Evolutionary conservation across 2,113 vertebrate genomes (phyloP).

Genomic region (Perca fluviatilis): DNA sequence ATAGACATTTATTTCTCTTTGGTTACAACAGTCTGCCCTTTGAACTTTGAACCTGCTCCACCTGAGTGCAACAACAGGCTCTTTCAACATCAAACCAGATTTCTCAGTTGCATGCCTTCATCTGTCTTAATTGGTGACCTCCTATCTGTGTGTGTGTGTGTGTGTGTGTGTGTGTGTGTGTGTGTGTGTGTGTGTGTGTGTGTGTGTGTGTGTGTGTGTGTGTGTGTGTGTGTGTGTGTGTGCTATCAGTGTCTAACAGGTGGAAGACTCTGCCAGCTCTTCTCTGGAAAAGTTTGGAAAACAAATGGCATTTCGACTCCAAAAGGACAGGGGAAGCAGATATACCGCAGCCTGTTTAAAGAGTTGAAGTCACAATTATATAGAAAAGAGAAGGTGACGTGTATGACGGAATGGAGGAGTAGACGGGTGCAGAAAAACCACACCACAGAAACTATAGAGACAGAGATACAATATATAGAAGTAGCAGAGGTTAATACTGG

Average conservation of each 20-base stretch:
- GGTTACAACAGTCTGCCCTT: slow-evolving; percentile 41
- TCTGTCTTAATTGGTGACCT: slow-evolving; percentile 13
- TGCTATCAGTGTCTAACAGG: slow-evolving; percentile 72
- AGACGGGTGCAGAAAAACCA: neutral
- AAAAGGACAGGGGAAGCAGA: slow-evolving; percentile 25
- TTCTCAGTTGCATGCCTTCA: slow-evolving; percentile 22
- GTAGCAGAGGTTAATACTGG: slow-evolving; percentile 10
- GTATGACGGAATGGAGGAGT: slow-evolving; percentile 10
- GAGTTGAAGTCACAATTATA: slow-evolving; percentile 37
- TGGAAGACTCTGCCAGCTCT: slow-evolving; percentile 65
- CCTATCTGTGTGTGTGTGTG: neutral
- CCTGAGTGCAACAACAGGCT: slow-evolving; percentile 50
- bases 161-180: slow-evolving; percentile 29
- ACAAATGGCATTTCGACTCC: slow-evolving; percentile 69
- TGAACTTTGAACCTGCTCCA: slow-evolving; percentile 57
- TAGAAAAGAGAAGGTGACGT: slow-evolving; percentile 33
- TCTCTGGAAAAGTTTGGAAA: slow-evolving; percentile 58
- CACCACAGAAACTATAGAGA: neutral
- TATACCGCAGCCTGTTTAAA: slow-evolving; percentile 30
- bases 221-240: slow-evolving; percentile 15
- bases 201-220: slow-evolving; percentile 15
- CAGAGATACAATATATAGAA: neutral
- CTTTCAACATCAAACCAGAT: slow-evolving; percentile 18
- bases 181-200: slow-evolving; percentile 11
- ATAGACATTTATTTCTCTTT: slow-evolving; percentile 2